Evolutionary conservation across 53 echinoderm and acorn worm species (phyloP), one percentile per base, ranked within the genome.

Genomic region (Apostichopus leukothele): DNA sequence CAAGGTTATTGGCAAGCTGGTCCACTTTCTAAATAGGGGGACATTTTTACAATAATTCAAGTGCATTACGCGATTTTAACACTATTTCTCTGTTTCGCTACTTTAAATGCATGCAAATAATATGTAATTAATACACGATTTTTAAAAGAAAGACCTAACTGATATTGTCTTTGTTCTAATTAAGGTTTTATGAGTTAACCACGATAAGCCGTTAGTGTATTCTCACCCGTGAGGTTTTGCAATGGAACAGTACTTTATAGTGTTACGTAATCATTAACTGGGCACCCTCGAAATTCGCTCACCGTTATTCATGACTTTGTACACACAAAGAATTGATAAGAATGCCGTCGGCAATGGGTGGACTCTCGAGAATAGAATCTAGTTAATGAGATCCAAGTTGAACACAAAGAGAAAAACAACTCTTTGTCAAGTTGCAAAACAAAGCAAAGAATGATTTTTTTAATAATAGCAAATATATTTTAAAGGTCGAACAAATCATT

Each of bases 231-330:
- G 10, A 57, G 27, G 5, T 6, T 51, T 14, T 7, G 16, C 77
- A 77, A 77, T 77, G 77, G 77, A 77, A 77, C 39, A 77, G 16
- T 50, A 77, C 77, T 18, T 52, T 39, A 74, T 21, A 18, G 79
- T 50, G 52, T 89, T 89, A 89, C 89, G 89, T 89, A 89, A 89
- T 66, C 79, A 63, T 20, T 81, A 55, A 59, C 81, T 59, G 21
- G 79, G 66, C 89, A 55, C 53, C 66, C 79, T 79, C 67, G 67
- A 67, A 63, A 51, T 66, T 76, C 89, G 78, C 89, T 89, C 77
- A 79, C 74, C 79, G 78, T 89, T 89, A 78, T 79, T 78, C 89
- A 74, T 89, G 89, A 89, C 89, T 79, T 89, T 89, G 89, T 89
- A 89, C 89, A 89, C 89, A 89, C 78, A 60, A 88, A 76, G 54